Evolutionary conservation across 1,140 invertebrate species (phyloP), one percentile per base, ranked within the genome.

Genomic region (Caerostris darwini): DNA sequence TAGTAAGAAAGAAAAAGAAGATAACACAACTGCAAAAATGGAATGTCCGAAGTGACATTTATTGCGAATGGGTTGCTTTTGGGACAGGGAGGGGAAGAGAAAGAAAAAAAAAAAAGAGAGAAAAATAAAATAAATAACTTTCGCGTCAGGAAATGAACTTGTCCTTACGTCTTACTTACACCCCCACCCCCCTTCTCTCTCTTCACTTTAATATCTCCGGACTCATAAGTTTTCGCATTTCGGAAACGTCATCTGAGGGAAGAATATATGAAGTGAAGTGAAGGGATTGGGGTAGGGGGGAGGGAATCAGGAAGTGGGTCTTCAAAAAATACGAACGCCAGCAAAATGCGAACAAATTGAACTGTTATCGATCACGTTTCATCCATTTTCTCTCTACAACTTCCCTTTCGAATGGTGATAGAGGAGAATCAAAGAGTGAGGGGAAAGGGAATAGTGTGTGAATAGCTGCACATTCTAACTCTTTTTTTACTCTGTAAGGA

Each of bases 191-290:
- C 57, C 57, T 53, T 56, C 58, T 59, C 53, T n/a, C 64, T 50
- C 83, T 85, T 59, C 57, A 59, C 83, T 85, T 85, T 85, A 85
- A 85, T 85, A 85, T 85, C 83, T 85, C 83, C 53, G 83, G 57
- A 85, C 83, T 85, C 83, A 85, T 85, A 85, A 85, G 83, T 85
- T 85, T 85, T 85, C 83, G 57, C 83, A 85, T 85, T 85, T 85
- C 12, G n/a, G 83, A 77, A 77, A 85, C 54, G 83, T 85, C 83
- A 85, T 85, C 57, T 56, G 3, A 8, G n/a, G 57, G 61, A 64
- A 10, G 12, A 12, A 59, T 58, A 50, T 34, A 10, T n/a, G 5
- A 81, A 81, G 50, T 12, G 71, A 81, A 81, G 64, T 12, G 71
- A 54, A 81, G 6, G 58, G 19, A 59, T 85, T 17, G 17, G 14